phyloP scores from a whole-genome alignment of 2,888 invertebrate genomes.

The Brachyptera putata region DNA sequence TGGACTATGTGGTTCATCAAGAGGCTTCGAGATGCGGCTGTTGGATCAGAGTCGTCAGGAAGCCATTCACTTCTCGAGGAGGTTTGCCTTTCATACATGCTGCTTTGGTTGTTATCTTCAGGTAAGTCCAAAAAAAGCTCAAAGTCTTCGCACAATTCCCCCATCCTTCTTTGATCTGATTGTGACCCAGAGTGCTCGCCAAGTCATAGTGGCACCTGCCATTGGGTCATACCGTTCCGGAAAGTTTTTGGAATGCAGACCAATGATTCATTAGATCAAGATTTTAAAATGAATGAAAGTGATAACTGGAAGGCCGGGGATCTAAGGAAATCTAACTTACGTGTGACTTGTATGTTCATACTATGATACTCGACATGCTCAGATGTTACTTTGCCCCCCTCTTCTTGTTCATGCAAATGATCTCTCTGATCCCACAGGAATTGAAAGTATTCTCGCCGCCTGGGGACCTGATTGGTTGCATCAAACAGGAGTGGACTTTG shows the following conservation, averaged over 20 bases:
- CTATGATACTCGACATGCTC: too few relatives aligned
- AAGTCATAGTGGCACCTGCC: too few relatives aligned
- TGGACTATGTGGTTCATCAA: constrained; percentile 64
- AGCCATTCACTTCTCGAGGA: constrained; percentile 66
- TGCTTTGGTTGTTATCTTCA: constrained; percentile 70
- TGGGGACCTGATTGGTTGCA: constrained; percentile 63
- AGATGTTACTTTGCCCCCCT: too few relatives aligned
- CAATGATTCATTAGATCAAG: too few relatives aligned
- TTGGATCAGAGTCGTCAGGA: constrained; percentile 80
- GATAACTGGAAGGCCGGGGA: too few relatives aligned
- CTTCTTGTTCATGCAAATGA: not conserved
- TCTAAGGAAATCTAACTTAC: too few relatives aligned
- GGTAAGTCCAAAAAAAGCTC: constrained; percentile 46
- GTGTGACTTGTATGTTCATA: too few relatives aligned
- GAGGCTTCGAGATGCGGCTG: constrained; percentile 74
- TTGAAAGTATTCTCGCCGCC: constrained; percentile 70
- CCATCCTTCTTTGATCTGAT: too few relatives aligned
- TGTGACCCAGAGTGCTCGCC: too few relatives aligned
- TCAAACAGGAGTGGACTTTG: constrained; percentile 65
- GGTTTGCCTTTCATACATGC: constrained; percentile 65
- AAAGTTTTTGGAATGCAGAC: too few relatives aligned
- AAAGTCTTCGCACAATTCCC: not conserved
- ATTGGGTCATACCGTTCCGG: too few relatives aligned
- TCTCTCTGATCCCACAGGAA: constrained; percentile 45
- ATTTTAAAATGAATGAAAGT: too few relatives aligned